phyloP scores from a whole-genome alignment of 2,113 vertebrate genomes.

The Phoxinus phoxinus region DNA sequence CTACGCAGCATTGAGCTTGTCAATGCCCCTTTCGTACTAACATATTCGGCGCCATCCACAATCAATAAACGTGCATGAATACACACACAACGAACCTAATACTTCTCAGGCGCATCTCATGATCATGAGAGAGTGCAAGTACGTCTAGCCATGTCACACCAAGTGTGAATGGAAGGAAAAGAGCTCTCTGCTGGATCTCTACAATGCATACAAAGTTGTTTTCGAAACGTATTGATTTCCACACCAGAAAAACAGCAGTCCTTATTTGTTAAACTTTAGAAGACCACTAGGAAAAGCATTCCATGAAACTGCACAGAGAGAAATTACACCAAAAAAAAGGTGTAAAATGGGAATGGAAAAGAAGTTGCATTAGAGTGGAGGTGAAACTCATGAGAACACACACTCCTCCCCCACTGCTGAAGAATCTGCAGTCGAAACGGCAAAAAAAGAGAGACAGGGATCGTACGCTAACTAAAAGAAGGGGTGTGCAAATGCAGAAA shows the following conservation, averaged over 20 bases:
- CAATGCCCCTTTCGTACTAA: background rate
- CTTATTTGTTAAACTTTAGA: background rate
- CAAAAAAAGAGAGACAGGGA: background rate
- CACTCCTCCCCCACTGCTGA: background rate
- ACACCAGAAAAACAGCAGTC: background rate
- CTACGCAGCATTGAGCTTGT: background rate
- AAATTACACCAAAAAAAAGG: background rate
- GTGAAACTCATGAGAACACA: background rate
- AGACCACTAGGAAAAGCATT: background rate
- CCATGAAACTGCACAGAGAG: background rate
- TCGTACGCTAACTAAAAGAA: background rate
- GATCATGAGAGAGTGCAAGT: background rate
- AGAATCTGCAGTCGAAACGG: background rate
- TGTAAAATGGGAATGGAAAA: background rate
- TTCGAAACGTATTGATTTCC: background rate
- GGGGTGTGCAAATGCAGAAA: background rate
- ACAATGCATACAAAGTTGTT: background rate
- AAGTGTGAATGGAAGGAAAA: background rate
- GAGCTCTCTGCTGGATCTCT: background rate
- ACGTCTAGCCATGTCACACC: background rate
- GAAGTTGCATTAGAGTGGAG: background rate
- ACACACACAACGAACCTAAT: background rate
- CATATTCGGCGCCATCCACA: background rate
- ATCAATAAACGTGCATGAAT: background rate
- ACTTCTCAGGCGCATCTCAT: background rate